Percentiles rank a stretch among this genome's conserved stretches.
Conservation (phyloP, 2,797 vertebrate species). For the Bryconaethiops microstoma region DNA sequence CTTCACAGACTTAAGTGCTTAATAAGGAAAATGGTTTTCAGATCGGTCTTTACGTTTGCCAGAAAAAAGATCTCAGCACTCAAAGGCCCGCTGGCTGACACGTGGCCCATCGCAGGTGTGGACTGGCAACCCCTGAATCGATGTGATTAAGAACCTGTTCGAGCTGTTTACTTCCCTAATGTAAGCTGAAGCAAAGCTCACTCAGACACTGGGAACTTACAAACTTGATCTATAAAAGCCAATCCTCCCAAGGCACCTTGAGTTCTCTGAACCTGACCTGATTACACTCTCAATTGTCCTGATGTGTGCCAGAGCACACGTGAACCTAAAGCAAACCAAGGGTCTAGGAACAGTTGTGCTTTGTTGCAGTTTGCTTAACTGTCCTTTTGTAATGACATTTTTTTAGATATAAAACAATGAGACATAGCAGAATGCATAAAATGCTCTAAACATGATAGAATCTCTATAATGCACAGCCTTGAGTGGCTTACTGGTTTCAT, state of each 20-base stretch:
- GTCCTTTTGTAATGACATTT: not conserved
- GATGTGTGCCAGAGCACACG: not conserved
- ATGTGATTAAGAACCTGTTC: constrained; percentile 37
- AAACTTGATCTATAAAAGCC: constrained; percentile 40
- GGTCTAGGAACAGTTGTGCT: not conserved
- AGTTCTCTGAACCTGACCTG: constrained; percentile 3
- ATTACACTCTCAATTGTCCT: constrained; percentile 17
- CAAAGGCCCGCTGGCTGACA: constrained; percentile 18
- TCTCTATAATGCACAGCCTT: no score
- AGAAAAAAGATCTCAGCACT: not conserved
- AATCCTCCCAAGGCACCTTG: constrained; percentile 13
- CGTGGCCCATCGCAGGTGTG: not conserved
- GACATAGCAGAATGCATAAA: no score
- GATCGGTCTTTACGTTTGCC: not conserved
- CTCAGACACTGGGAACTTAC: constrained; percentile 40
- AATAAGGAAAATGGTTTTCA: not conserved
- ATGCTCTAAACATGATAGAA: no score
- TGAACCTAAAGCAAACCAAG: constrained; percentile 41
- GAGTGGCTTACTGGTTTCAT: no score
- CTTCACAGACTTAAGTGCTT: not conserved
- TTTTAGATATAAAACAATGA: not conserved
- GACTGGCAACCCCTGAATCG: not conserved
- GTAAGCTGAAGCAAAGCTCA: constrained; percentile 12
- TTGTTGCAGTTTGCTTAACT: not conserved
- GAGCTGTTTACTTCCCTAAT: constrained; percentile 25